Evolutionary conservation across 2,113 vertebrate genomes (phyloP), one percentile per base, ranked within the genome.

Genomic region (Tamias sibiricus): DNA sequence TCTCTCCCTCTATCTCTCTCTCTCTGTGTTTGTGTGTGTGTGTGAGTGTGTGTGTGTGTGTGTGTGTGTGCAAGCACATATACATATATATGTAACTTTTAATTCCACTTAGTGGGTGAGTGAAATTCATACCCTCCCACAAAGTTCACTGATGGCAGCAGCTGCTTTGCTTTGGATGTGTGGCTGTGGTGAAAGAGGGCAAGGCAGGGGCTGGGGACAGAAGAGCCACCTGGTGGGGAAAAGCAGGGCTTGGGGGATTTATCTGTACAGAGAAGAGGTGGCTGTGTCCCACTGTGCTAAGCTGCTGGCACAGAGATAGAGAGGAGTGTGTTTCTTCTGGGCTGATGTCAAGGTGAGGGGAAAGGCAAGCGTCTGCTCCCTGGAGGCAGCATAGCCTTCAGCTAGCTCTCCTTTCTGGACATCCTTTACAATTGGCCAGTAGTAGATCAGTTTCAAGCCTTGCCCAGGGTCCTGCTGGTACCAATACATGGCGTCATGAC

Each of bases 271-370:
- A 66, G 64, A 47, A 44, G 42, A n/a, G 6, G 37, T 32, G 12
- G 17, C 37, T 32, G 11, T 37, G 49, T 5, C 5, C 52, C 88
- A 85, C 76, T 87, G 96, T 96, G 95, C 52, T 9, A 0, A 0
- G 4, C 95, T 97, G 35, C 83, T 91, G 49, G 92, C 75, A 37
- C 95, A 97, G 87, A 97, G 30, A 40, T 84, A 96, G 2, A 93
- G 4, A 11, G 95, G 62, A 0, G 19, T 42, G 40, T 97, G 92
- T 13, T 54, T 62, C 83, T 19, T 40, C 6, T 19, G 52, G 2
- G 66, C 1, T 0, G 10, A 72, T 20, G 30, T 90, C 64, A 92
- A 2, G 0, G 35, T 66, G 35, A 96, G 96, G 68, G 6, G 20
- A 32, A 97, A 96, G 16, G 0, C 0, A 0, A 14, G 0, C 52